phyloP scores from a whole-genome alignment of 1,140 invertebrate genomes.

The Drosophila ercepeae region DNA sequence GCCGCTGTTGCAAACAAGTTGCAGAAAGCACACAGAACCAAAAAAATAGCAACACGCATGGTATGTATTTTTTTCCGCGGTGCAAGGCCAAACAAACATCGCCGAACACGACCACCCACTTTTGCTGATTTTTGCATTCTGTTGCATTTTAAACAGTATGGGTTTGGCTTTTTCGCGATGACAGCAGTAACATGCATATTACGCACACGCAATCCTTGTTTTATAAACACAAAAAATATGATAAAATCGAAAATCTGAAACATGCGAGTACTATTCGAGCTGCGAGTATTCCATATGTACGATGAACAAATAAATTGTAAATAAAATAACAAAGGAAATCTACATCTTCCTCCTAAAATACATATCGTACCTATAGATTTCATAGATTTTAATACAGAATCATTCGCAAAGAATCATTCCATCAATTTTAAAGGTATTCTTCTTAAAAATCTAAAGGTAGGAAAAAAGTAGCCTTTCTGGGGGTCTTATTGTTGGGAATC shows the following conservation, averaged over 20 bases:
- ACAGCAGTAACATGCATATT: constrained; percentile 69
- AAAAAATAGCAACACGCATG: constrained; percentile 60
- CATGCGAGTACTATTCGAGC: no score
- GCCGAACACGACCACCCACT: constrained; percentile 1
- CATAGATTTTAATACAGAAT: no score
- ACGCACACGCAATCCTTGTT: constrained; percentile 43
- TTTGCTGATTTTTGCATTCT: constrained; percentile 29
- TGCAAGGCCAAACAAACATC: constrained; percentile 44
- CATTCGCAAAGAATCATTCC: no score
- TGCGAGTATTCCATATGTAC: no score
- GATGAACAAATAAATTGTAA: no score
- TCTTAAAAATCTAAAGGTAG: no score
- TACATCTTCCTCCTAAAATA: no score
- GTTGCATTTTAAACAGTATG: constrained; percentile 65
- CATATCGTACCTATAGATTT: no score
- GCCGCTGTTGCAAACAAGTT: constrained; percentile 50
- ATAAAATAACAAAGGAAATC: no score
- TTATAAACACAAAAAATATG: constrained; percentile 22
- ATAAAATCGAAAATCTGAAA: constrained; percentile 19
- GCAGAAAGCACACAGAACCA: constrained; percentile 2
- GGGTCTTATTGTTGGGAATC: no score
- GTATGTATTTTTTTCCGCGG: constrained; percentile 35
- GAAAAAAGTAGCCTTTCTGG: no score
- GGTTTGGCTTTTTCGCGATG: constrained; percentile 61
- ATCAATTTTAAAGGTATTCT: no score